Conservation (phyloP, 2,113 vertebrate species). For the Indicator indicator region DNA sequence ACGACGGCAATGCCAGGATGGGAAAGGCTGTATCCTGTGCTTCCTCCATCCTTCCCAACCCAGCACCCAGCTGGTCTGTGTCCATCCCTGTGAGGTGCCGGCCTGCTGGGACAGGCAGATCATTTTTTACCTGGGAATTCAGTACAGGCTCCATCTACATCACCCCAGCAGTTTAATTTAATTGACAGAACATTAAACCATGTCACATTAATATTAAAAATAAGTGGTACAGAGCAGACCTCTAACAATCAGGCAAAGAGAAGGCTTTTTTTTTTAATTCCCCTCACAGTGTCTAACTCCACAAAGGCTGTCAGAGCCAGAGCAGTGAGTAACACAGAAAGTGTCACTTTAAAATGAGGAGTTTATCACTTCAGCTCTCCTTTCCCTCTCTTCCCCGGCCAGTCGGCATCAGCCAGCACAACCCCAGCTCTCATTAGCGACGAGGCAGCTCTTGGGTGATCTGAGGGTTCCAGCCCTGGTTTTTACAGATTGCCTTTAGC, state of each 20-base stretch:
- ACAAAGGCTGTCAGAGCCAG: neutral
- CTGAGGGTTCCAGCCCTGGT: neutral
- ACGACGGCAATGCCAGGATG: neutral
- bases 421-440: conserved; percentile 15
- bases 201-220: conserved; percentile 64
- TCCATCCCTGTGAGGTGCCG: neutral
- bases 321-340: neutral
- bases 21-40: neutral
- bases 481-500: conserved; percentile 36
- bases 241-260: neutral
- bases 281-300: neutral
- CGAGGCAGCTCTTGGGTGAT: neutral
- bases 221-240: conserved; percentile 53
- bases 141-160: conserved; percentile 40
- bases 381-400: neutral
- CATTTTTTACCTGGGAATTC: conserved; percentile 50
- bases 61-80: neutral
- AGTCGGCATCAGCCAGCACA: neutral
- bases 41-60: neutral
- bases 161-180: conserved; percentile 43
- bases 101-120: neutral
- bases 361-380: neutral
- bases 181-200: conserved; percentile 47
- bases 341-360: conserved; percentile 13
- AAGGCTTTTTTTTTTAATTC: neutral